A percentile compares a stretch with the other conserved stretches of the same genome.
phyloP scores from a whole-genome alignment of 2,797 vertebrate genomes.

The Tympanoctomys barrerae region DNA sequence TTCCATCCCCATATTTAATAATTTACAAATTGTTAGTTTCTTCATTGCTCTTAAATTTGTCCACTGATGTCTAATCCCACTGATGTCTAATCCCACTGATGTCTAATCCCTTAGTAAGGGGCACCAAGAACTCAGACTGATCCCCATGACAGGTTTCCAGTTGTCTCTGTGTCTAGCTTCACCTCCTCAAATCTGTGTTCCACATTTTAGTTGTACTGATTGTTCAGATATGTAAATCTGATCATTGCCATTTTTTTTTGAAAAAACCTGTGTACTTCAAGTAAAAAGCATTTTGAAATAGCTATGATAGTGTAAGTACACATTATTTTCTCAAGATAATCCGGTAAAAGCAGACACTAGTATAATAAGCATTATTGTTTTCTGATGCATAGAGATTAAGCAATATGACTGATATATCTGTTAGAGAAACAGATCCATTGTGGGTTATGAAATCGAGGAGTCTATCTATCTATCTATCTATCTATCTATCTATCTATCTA shows the following conservation, averaged over 20 bases:
- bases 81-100: background rate
- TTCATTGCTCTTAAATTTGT: background rate
- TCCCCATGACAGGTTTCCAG: background rate
- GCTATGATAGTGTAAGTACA: background rate
- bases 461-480: background rate
- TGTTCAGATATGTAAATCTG: background rate
- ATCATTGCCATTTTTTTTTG: background rate
- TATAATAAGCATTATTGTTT: background rate
- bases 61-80: background rate
- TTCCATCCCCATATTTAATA: background rate
- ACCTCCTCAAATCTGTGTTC: background rate
- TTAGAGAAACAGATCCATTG: background rate
- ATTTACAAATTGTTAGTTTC: background rate
- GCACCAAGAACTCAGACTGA: background rate
- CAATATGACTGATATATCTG: background rate
- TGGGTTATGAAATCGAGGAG: background rate
- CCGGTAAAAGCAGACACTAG: background rate
- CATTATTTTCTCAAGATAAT: background rate
- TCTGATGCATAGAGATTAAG: background rate
- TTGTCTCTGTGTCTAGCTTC: background rate
- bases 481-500: background rate
- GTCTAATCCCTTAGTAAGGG: background rate
- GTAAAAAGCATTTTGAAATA: background rate
- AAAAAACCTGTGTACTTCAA: constrained; percentile 11
- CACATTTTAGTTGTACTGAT: background rate